Evolutionary conservation across 2,888 invertebrate genomes (phyloP), one percentile per base, ranked within the genome.

Genomic region (Heliconius erato): DNA sequence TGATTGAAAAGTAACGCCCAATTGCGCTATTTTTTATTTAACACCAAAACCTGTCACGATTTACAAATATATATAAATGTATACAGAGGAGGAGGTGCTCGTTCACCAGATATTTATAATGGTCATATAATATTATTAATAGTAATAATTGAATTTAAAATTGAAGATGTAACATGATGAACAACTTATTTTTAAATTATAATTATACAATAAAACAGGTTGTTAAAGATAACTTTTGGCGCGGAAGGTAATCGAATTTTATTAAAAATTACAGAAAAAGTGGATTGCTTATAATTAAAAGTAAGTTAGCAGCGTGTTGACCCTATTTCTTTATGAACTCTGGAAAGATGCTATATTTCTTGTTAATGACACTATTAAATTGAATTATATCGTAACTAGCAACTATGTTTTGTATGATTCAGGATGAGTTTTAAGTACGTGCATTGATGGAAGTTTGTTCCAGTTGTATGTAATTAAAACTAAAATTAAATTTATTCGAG

Each of bases 1-100:
- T 84, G 83, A 84, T 84, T 83, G 81, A 84, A 65, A 71, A 68
- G 81, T 68, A 68, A 72, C 84, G 83, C 84, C 84, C 79, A 74
- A 69, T 59, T 74, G 49, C 72, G 65, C 28, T 67, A 82, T 84
- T 84, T 80, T 81, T 83, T 83, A 79, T 76, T 54, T 59, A 71
- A 74, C 40, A 81, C 26, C 49, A 49, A 80, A 81, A 79, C 54
- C 77, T 49, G 81, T 81, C 81, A 83, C 54, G 68, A 32, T 44
- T 72, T 68, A 68, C 49, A 71, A 63, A 74, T 54, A 32, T 59
- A 65, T 80, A 44, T 54, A 23, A 19, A 54, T 0, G 6, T 16
- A 59, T 74, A 32, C 19, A n/a, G 35, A 12, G 12, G 14, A 19
- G 19, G 19, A 54, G 7, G 6, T 54, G 7, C 54, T 54, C 6